Base-by-base conservation (phyloP, 2,113 vertebrate species). In the Hystrix brachyura region DNA sequence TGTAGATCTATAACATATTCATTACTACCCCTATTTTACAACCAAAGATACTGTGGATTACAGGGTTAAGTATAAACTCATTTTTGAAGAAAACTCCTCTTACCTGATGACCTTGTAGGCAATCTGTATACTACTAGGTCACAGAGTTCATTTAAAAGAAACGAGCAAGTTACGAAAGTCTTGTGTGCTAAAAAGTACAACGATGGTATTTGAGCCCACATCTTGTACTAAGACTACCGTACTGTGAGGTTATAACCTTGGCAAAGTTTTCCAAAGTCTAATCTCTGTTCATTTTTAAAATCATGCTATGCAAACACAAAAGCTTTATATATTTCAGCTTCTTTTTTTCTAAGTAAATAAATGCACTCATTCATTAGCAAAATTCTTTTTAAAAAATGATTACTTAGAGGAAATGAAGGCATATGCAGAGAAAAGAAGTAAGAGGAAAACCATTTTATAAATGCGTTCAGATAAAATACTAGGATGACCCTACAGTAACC, bases 111-210 rank as follows among this genome's bases (percentile, higher is more conserved):
- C 88, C 87, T 97, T 96, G 69, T 87, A 80, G 89, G 25, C 34
- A 65, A 93, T 19, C 25, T 76, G 9, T 18, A 19, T 57, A 89
- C 27, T 72, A 83, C 43, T 90, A 95, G 80, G 83, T 97, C 87
- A 95, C 76, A 96, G 94, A 98, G 94, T 98, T 99, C 99, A 98
- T 98, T 98, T 98, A 97, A 98, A 98, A 98, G 97, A 98, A 98
- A 98, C 96, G 92, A 98, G 90, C 90, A 95, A 98, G 97, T 98
- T 98, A 94, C 97, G 90, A 96, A 98, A 98, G 92, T 98, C 98
- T 98, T 97, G 97, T 95, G 87, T 97, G 87, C 97, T 99, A 64
- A 7, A 64, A 91, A 94, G 7, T 91, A 55, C 29, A 29, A 17
- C 38, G 38, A 57, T 88, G 55, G 27, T 79, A 76, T 57, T 62